Conservation (phyloP, 2,888 invertebrate genomes). For the Melanotus villosus region DNA sequence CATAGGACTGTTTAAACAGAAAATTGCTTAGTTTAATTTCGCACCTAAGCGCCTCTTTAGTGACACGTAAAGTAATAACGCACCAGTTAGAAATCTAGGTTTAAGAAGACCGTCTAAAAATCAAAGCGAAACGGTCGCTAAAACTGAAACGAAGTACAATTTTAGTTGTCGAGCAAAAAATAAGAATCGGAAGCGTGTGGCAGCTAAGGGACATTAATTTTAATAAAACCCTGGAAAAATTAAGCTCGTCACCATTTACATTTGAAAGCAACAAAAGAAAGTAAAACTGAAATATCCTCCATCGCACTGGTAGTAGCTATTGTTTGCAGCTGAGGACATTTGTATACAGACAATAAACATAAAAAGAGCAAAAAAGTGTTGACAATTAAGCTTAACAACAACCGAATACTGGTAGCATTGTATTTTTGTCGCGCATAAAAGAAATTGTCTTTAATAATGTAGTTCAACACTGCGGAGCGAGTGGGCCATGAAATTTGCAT, state of each 20-base stretch:
- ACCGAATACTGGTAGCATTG: conserved; percentile 58
- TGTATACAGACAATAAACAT: conserved; percentile 63
- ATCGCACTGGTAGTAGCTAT: conserved; percentile 58
- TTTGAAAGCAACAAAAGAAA: conserved; percentile 61
- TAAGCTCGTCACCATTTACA: conserved; percentile 60
- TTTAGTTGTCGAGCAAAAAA: conserved; percentile 38
- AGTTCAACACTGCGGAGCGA: conserved; percentile 58
- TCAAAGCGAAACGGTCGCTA: background rate
- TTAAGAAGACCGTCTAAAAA: background rate
- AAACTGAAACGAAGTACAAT: conserved; percentile 13
- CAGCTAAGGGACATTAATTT: conserved; percentile 49
- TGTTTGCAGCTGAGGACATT: conserved; percentile 63
- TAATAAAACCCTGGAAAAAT: conserved; percentile 55
- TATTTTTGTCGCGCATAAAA: conserved; percentile 60
- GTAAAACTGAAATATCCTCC: conserved; percentile 63
- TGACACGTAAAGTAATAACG: too few relatives aligned
- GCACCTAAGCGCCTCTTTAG: too few relatives aligned
- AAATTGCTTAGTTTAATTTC: too few relatives aligned
- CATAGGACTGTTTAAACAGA: too few relatives aligned
- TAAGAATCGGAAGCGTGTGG: conserved; percentile 51
- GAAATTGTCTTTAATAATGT: conserved; percentile 65
- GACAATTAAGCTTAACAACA: conserved; percentile 65
- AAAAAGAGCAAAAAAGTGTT: conserved; percentile 62
- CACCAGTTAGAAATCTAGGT: too few relatives aligned
- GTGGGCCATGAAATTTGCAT: conserved; percentile 62